Conservation (phyloP, 2,888 invertebrate genomes). For the Meliscaeva auricollis region DNA sequence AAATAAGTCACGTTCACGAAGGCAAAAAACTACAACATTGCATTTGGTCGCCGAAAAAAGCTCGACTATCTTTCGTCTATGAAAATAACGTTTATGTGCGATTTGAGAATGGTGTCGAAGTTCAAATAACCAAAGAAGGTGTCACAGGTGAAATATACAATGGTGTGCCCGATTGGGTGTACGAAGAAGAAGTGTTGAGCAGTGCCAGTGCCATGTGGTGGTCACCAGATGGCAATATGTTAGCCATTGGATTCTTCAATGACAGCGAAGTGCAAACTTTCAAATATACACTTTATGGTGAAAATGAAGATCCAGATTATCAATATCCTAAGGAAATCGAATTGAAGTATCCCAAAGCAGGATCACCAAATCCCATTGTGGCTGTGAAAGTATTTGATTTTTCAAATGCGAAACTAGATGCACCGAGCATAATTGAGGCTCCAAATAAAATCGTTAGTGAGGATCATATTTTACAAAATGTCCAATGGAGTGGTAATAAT, state of each 20-base stretch:
- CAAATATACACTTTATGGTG: constrained; percentile 88
- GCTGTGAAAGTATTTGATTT: constrained; percentile 88
- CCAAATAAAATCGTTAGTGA: constrained; percentile 85
- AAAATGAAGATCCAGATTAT: constrained; percentile 85
- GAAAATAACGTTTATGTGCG: constrained; percentile 88
- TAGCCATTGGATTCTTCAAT: constrained; percentile 90
- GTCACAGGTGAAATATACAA: constrained; percentile 89
- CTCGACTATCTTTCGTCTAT: constrained; percentile 87
- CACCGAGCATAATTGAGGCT: constrained; percentile 83
- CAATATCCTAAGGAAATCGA: constrained; percentile 89
- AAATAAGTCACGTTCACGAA: constrained; percentile 80
- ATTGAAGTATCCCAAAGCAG: constrained; percentile 92
- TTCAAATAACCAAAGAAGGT: constrained; percentile 87
- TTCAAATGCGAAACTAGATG: constrained; percentile 80
- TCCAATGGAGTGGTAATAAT: constrained; percentile 90
- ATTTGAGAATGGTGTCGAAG: constrained; percentile 80
- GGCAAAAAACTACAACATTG: constrained; percentile 87
- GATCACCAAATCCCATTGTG: constrained; percentile 90
- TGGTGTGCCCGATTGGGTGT: constrained; percentile 96
- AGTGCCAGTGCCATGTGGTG: constrained; percentile 92
- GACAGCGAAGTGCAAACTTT: constrained; percentile 88
- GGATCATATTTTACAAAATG: constrained; percentile 89
- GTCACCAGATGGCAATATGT: constrained; percentile 88
- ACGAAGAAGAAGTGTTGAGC: constrained; percentile 94
- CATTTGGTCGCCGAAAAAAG: constrained; percentile 85